Evolutionary conservation across 2,888 invertebrate genomes (phyloP).

Genomic region (Drosophila rubida): DNA sequence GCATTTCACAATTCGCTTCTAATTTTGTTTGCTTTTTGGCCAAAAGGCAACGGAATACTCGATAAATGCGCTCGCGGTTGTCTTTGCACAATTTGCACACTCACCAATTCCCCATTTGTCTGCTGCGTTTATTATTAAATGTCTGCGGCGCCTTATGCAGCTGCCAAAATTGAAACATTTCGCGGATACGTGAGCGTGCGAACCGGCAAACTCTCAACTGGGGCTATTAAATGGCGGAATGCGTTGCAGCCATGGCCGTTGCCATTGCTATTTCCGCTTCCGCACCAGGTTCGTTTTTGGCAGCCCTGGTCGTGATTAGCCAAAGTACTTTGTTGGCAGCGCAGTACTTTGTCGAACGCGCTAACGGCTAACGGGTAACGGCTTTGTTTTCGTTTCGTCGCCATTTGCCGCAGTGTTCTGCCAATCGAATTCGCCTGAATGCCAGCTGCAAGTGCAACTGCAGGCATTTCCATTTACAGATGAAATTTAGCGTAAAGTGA

Average conservation of each 20-base stretch:
- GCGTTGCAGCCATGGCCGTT: conserved; percentile 31
- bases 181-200: conserved; percentile 65
- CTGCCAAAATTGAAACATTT: conserved; percentile 79
- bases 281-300: conserved; percentile 35
- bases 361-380: conserved; percentile 12
- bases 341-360: conserved; percentile 14
- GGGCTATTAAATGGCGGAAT: conserved; percentile 43
- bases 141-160: conserved; percentile 61
- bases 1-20: conserved; percentile 73
- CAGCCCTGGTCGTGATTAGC: conserved; percentile 70
- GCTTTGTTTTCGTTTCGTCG: neutral
- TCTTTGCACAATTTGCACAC: conserved; percentile 40
- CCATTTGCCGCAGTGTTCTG: neutral
- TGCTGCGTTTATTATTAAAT: conserved; percentile 68
- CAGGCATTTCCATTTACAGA: conserved; percentile 7
- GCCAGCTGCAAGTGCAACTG: neutral
- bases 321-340: conserved; percentile 58
- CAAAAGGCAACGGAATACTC: conserved; percentile 43
- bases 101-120: conserved; percentile 28
- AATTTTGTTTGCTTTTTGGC: conserved; percentile 72
- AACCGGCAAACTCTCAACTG: conserved; percentile 11
- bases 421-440: conserved; percentile 7
- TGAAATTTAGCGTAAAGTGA: conserved; percentile 19
- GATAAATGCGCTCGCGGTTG: conserved; percentile 44
- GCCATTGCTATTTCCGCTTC: conserved; percentile 51